These are phyloP conservation scores for Neotoxoptera formosana DNA, from an alignment of 1,140 invertebrate genomes.

Conservation along the genomic window DNA sequence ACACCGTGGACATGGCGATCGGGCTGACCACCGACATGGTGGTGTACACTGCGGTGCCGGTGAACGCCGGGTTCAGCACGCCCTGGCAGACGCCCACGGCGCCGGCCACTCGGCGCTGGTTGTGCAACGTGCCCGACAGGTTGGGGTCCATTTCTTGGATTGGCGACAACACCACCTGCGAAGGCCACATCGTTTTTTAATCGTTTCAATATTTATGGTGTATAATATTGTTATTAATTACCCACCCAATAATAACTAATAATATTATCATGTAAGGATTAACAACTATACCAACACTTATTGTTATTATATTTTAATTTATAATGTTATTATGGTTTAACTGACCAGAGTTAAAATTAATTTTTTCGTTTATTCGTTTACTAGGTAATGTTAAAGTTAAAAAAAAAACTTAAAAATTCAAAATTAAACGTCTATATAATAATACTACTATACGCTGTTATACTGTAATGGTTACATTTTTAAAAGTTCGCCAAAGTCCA, in stretches of 20 bases:
- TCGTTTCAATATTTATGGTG: no score
- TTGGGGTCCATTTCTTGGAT: conserved; percentile 77
- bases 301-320: neutral
- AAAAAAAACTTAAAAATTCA: no score
- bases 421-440: no score
- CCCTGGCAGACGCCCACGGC: conserved; percentile 74
- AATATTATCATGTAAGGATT: neutral
- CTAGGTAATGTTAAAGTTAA: no score
- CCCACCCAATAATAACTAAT: no score
- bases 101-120: conserved; percentile 63
- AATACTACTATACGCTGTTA: no score
- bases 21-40: conserved; percentile 65
- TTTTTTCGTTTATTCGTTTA: no score
- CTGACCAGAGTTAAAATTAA: no score
- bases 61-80: conserved; percentile 74
- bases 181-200: neutral
- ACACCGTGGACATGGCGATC: conserved; percentile 63
- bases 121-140: conserved; percentile 49
- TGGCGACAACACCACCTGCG: conserved; percentile 78
- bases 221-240: no score
- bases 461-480: no score
- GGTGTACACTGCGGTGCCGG: conserved; percentile 70
- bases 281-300: neutral
- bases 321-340: neutral
- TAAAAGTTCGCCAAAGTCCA: no score